phyloP scores from a whole-genome alignment of 2,797 vertebrate genomes.

The Danio kyathit region DNA sequence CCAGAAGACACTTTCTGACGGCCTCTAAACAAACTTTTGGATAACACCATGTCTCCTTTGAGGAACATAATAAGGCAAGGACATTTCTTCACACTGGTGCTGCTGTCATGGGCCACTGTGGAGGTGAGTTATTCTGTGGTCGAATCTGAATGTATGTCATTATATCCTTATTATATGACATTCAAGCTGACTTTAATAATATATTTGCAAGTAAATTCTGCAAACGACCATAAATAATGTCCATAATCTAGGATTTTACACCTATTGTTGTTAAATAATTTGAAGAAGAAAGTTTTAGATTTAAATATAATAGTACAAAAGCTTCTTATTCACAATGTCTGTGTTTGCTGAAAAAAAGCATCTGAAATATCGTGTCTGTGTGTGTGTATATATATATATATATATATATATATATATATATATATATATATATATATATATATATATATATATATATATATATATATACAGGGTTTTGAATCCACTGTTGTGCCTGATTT shows the following conservation, averaged over 20 bases:
- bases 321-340: neutral
- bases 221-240: neutral
- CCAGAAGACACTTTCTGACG: constrained; percentile 2
- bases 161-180: neutral
- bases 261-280: neutral
- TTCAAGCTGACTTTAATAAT: neutral
- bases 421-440: no score
- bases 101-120: constrained; percentile 54
- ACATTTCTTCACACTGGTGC: constrained; percentile 46
- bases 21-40: neutral
- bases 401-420: no score
- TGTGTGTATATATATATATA: no score
- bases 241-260: neutral
- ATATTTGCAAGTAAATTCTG: neutral
- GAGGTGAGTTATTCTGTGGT: constrained; percentile 54
- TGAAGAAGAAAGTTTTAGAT: neutral
- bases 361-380: neutral
- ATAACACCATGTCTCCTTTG: constrained; percentile 47
- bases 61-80: constrained; percentile 39
- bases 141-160: neutral
- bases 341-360: neutral
- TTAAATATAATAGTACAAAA: neutral
- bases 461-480: neutral
- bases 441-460: no score
- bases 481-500: neutral